phyloP scores from a whole-genome alignment of 1,140 invertebrate genomes.

The Drosophila pruinosa region DNA sequence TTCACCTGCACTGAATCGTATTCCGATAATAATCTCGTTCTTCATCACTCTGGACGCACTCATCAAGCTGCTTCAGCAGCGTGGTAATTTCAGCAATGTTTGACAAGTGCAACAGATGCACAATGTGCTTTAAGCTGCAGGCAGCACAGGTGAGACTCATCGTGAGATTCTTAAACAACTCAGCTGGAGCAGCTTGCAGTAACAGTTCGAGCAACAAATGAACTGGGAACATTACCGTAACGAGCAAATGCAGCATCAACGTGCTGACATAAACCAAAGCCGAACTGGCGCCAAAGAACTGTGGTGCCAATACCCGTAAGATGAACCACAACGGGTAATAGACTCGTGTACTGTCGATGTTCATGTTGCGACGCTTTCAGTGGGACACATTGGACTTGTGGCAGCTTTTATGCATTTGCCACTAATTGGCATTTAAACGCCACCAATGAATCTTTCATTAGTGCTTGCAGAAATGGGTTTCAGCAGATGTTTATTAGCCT shows the following conservation, averaged over 20 bases:
- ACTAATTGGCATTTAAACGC: constrained; percentile 64
- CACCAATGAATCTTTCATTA: constrained; percentile 61
- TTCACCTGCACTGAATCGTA: constrained; percentile 8
- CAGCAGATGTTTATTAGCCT: constrained; percentile 54
- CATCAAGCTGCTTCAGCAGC: constrained; percentile 35
- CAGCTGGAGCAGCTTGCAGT: constrained; percentile 1
- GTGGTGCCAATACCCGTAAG: constrained; percentile 45
- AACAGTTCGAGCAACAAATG: constrained; percentile 48
- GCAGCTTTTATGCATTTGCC: constrained; percentile 40
- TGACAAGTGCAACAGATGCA: constrained; percentile 29
- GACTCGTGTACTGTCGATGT: constrained; percentile 48
- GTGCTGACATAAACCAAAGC: constrained; percentile 8
- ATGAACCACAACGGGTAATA: constrained; percentile 57
- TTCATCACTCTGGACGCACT: constrained; percentile 11
- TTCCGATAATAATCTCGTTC: constrained; percentile 40
- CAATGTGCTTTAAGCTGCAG: constrained; percentile 54
- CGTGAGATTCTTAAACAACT: constrained; percentile 46
- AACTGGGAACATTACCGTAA: constrained; percentile 52
- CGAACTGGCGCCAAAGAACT: constrained; percentile 26
- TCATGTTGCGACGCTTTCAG: constrained; percentile 8
- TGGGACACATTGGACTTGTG: neutral
- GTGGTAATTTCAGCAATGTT: constrained; percentile 43
- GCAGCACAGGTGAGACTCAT: constrained; percentile 32
- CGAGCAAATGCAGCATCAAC: constrained; percentile 29
- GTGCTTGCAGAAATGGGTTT: constrained; percentile 37